A percentile compares a stretch with the other conserved stretches of the same genome.
Evolutionary conservation across 2,113 vertebrate species (phyloP).

Genomic region (Ibidorhyncha struthersii): DNA sequence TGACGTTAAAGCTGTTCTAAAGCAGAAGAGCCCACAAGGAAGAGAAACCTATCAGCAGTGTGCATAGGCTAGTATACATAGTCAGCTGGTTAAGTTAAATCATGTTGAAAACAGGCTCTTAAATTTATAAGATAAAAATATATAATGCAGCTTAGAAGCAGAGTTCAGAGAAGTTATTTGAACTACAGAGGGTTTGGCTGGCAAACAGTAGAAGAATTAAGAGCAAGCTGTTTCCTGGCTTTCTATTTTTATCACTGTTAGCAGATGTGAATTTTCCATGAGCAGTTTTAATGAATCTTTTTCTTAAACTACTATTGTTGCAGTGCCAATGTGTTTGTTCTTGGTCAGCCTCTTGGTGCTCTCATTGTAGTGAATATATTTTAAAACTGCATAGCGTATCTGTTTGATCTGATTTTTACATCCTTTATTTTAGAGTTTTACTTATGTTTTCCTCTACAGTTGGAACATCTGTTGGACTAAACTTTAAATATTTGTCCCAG

Average conservation of each 20-base stretch:
- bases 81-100: constrained; percentile 2
- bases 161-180: not conserved
- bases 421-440: not conserved
- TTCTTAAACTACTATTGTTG: not conserved
- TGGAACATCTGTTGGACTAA: not conserved
- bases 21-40: not conserved
- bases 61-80: not conserved
- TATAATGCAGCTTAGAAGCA: not conserved
- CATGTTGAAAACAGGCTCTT: not conserved
- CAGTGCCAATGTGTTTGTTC: not conserved
- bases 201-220: not conserved
- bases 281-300: not conserved
- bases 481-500: not conserved
- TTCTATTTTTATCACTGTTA: not conserved
- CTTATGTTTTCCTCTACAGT: not conserved
- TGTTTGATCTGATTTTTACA: not conserved
- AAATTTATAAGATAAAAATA: not conserved
- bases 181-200: not conserved
- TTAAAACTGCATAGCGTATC: not conserved
- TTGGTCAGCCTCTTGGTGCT: not conserved
- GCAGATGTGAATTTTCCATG: constrained; percentile 26
- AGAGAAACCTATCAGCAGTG: not conserved
- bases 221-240: not conserved
- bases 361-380: not conserved
- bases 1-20: constrained; percentile 24